Evolutionary conservation across 2,888 invertebrate species (phyloP).

Genomic region (Parascotia fuliginaria): DNA sequence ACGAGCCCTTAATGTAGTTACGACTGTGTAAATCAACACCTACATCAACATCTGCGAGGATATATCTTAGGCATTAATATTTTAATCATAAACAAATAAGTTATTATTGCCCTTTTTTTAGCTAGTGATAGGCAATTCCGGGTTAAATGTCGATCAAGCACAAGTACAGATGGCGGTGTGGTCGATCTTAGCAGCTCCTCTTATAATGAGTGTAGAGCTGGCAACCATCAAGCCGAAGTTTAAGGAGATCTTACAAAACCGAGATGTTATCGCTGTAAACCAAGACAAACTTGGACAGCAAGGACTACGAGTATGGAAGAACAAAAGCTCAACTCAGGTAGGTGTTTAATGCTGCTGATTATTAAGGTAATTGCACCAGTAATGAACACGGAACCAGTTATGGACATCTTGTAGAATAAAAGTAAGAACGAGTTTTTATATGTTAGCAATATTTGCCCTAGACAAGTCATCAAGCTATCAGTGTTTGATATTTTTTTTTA

Average conservation of each 20-base stretch:
- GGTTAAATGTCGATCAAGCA: conserved; percentile 86
- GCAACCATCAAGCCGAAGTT: conserved; percentile 1
- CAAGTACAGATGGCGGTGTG: conserved; percentile 89
- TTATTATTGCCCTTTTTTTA: neutral
- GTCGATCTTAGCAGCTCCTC: conserved; percentile 88
- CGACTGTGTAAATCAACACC: too few species aligned
- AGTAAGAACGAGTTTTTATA: too few species aligned
- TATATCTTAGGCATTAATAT: too few species aligned
- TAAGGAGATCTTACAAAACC: conserved; percentile 86
- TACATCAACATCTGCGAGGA: too few species aligned
- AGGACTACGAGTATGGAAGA: conserved; percentile 70
- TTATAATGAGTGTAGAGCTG: conserved; percentile 83
- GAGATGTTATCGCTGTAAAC: conserved; percentile 86
- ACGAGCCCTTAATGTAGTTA: too few species aligned
- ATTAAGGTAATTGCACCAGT: too few species aligned
- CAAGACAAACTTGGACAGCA: conserved; percentile 88
- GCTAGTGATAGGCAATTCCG: conserved; percentile 80
- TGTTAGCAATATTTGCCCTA: too few species aligned
- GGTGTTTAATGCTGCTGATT: neutral
- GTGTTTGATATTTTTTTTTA: too few species aligned
- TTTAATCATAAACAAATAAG: too few species aligned
- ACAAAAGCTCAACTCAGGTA: neutral
- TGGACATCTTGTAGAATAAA: too few species aligned
- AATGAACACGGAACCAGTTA: too few species aligned
- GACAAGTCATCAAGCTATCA: too few species aligned